Evolutionary conservation across 1,140 invertebrate species (phyloP).

Genomic region (Drosophila arizonae): DNA sequence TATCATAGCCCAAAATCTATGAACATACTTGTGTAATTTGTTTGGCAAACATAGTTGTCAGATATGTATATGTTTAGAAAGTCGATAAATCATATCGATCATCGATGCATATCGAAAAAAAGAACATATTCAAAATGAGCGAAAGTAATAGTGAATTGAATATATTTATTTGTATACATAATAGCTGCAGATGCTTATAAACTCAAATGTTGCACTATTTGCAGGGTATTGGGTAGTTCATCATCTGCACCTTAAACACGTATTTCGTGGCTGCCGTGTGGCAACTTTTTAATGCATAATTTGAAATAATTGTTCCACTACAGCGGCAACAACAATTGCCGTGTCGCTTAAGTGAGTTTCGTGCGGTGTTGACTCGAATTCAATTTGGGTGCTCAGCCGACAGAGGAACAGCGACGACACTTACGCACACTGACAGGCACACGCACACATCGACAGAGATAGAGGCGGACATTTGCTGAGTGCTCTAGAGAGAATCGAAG

Average conservation of each 20-base stretch:
- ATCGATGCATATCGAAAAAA: too few species aligned
- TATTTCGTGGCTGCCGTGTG: conserved; percentile 17
- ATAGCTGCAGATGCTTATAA: too few species aligned
- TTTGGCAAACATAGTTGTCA: too few species aligned
- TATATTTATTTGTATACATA: too few species aligned
- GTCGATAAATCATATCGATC: too few species aligned
- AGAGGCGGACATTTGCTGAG: background rate
- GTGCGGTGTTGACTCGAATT: conserved; percentile 33
- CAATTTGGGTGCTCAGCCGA: conserved; percentile 56
- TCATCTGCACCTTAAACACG: background rate
- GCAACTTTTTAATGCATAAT: conserved; percentile 31
- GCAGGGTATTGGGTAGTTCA: background rate
- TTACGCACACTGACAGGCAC: conserved; percentile 29
- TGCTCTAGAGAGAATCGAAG: conserved; percentile 9
- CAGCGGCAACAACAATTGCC: conserved; percentile 61
- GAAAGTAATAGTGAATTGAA: too few species aligned
- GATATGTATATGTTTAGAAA: too few species aligned
- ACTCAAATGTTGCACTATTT: too few species aligned
- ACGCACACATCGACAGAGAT: conserved; percentile 1
- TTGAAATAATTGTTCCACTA: conserved; percentile 40
- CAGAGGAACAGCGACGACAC: conserved; percentile 30
- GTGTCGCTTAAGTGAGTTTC: conserved; percentile 65
- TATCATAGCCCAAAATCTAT: too few species aligned
- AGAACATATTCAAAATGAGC: too few species aligned
- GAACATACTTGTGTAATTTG: too few species aligned